These are phyloP conservation scores for Eulemur rubriventer DNA, from an alignment of 2,797 vertebrate species.

Conservation along the genomic window DNA sequence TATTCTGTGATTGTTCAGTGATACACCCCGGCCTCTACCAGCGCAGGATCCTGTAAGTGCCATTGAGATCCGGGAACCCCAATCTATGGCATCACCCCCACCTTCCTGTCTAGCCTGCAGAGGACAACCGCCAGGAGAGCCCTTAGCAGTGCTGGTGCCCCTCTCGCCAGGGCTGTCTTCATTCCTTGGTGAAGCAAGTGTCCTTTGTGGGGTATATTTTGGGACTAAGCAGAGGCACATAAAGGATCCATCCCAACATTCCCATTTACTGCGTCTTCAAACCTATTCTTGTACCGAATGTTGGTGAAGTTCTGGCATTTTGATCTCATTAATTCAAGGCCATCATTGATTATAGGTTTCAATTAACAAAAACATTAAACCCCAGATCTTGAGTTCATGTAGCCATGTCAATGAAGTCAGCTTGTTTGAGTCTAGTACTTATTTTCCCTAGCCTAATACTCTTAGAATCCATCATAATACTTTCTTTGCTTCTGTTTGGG, in stretches of 20 bases:
- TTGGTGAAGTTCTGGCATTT: background rate
- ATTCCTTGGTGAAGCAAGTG: background rate
- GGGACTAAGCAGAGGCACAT: background rate
- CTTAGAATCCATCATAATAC: background rate
- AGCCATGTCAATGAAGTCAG: background rate
- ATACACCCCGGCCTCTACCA: background rate
- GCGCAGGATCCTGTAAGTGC: background rate
- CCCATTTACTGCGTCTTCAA: background rate
- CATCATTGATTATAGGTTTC: background rate
- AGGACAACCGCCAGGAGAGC: background rate
- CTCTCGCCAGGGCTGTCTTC: background rate
- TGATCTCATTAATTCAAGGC: background rate
- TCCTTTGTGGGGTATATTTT: background rate
- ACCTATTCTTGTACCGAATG: background rate
- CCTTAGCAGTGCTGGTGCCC: background rate
- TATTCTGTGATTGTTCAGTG: background rate
- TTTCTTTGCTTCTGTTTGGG: background rate
- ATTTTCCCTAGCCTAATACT: background rate
- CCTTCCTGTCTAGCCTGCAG: background rate
- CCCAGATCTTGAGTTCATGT: background rate
- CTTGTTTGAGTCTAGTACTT: background rate
- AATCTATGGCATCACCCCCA: background rate
- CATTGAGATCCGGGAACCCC: background rate
- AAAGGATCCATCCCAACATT: background rate
- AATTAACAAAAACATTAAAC: background rate